Evolutionary conservation across 2,888 invertebrate species (phyloP).

Genomic region (Platerodrilus igneus): DNA sequence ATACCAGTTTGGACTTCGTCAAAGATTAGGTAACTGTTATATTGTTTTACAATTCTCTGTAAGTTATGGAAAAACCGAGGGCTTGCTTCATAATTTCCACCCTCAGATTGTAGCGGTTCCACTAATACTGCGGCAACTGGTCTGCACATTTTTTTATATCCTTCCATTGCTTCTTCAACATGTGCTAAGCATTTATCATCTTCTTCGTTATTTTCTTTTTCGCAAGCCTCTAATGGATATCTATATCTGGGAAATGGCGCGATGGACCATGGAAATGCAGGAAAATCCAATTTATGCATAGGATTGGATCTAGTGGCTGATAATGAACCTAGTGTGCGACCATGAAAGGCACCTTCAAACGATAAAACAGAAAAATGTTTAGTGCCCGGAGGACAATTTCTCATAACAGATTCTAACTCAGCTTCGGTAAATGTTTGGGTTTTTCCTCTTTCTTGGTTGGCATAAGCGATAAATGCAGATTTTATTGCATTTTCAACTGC

Average conservation of each 20-base stretch:
- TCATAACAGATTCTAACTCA: constrained; percentile 76
- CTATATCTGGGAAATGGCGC: constrained; percentile 87
- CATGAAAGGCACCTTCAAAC: constrained; percentile 89
- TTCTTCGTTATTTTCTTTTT: constrained; percentile 73
- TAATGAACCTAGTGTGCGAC: constrained; percentile 82
- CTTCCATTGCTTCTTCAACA: constrained; percentile 68
- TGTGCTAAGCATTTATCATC: constrained; percentile 66
- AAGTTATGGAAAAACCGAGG: constrained; percentile 83
- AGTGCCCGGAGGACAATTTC: constrained; percentile 81
- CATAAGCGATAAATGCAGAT: constrained; percentile 84
- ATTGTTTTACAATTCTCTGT: constrained; percentile 72
- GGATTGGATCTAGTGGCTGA: constrained; percentile 91
- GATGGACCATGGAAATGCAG: constrained; percentile 93
- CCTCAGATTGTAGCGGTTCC: constrained; percentile 97
- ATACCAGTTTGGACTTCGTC: constrained; percentile 99
- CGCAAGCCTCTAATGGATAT: constrained; percentile 83
- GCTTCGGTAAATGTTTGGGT: constrained; percentile 63
- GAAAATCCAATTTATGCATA: constrained; percentile 92
- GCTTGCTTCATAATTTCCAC: constrained; percentile 92
- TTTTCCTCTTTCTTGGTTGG: constrained; percentile 67
- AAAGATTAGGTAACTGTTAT: constrained; percentile 74
- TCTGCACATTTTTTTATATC: constrained; percentile 60
- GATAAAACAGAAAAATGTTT: constrained; percentile 79
- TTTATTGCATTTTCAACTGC: constrained; percentile 97
- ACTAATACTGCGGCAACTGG: constrained; percentile 89